Base-by-base conservation (phyloP, 2,888 invertebrate genomes). In the Drosophila melanocephala region DNA sequence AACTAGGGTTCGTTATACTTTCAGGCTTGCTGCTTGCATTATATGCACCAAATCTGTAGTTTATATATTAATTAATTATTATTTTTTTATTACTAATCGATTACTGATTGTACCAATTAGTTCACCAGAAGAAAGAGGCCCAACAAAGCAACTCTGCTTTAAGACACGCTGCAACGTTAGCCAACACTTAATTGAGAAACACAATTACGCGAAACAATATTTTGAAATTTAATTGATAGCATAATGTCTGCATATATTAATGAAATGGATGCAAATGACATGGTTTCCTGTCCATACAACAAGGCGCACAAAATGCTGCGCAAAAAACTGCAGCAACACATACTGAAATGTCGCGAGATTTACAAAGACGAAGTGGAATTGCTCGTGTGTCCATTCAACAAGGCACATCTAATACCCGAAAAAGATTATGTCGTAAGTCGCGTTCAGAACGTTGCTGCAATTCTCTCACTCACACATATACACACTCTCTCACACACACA, bases 251-350 rank as follows among this genome's bases (percentile, higher is more conserved):
- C 28, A 2, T 62, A 56, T 7, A 57, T 56, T 44, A 26, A 63
- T 26, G 10, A 50, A 7, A 69, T 67, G 64, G 59, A 83, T n/a
- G 52, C 70, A 22, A 83, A 58, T 0, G 93, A 94, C 39, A 87
- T 94, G 88, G 92, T 94, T 10, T 91, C 93, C 0, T 96, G 96
- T 67, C 95, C 96, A 0, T 96, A 95, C 91, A 94, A 95, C 77
- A 90, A 88, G 42, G 74, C 94, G 0, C 96, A 96, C 69, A 94
- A 93, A 33, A 94, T 96, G 14, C 92, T 94, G 10, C 94, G 94
- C 14, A 94, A 94, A 47, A 89, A 95, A 0, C 93, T 95, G 88
- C 95, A 95, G 47, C 91, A 94, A 0, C 96, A 96, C 69, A 81
- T 96, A 0, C 92, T 95, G 10, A 95, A 95, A 81, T 96, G 96